These are phyloP conservation scores for Bombus breviceps DNA, from an alignment of 1,140 invertebrate species.

Conservation along the genomic window DNA sequence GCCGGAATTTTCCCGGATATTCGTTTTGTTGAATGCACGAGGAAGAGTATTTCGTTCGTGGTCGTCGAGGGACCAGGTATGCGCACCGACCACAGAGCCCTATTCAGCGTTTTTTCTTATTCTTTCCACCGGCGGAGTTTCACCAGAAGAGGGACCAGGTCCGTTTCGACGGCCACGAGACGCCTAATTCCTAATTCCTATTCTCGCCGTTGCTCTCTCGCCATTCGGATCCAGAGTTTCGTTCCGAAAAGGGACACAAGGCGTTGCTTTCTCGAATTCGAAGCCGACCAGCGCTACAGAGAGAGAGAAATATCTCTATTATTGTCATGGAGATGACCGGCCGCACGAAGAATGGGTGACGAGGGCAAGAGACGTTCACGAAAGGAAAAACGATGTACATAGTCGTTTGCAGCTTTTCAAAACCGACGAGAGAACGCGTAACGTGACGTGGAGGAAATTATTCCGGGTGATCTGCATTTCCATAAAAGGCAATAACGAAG, in stretches of 20 bases:
- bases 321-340: conserved; percentile 80
- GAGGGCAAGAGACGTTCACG: neutral
- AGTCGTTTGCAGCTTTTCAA: neutral
- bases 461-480: neutral
- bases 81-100: conserved; percentile 46
- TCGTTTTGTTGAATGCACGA: neutral
- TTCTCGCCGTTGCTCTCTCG: conserved; percentile 63
- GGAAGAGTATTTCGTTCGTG: conserved; percentile 34
- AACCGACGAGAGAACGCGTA: neutral
- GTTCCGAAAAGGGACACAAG: conserved; percentile 13
- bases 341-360: conserved; percentile 25
- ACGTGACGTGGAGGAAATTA: neutral
- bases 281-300: conserved; percentile 51
- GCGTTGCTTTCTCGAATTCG: conserved; percentile 71
- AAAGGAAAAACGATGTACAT: neutral
- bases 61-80: conserved; percentile 63
- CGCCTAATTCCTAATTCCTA: conserved; percentile 78
- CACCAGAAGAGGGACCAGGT: conserved; percentile 54
- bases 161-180: conserved; percentile 59
- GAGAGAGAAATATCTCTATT: conserved; percentile 80
- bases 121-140: conserved; percentile 62
- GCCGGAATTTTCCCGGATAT: conserved; percentile 50
- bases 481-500: neutral
- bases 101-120: conserved; percentile 71
- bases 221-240: conserved; percentile 33